These are phyloP conservation scores for Sminthopsis crassicaudata DNA, from an alignment of 2,113 vertebrate genomes.

Conservation along the genomic window DNA sequence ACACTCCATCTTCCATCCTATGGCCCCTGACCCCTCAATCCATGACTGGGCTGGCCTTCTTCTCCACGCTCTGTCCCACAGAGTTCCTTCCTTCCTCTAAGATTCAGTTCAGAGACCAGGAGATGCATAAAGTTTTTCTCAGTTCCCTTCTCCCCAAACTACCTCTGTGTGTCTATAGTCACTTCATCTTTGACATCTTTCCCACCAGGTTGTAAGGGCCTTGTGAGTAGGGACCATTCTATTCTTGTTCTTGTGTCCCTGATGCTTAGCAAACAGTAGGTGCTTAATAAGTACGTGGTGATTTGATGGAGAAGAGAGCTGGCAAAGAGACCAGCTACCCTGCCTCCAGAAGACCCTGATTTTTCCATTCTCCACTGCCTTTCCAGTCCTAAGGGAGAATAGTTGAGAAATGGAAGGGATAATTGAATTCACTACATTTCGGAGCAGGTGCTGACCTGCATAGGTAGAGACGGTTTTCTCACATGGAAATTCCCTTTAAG, in stretches of 20 bases:
- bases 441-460: not conserved
- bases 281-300: not conserved
- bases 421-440: not conserved
- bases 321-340: not conserved
- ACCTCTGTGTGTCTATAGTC: not conserved
- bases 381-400: not conserved
- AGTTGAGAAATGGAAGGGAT: not conserved
- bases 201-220: too few species aligned
- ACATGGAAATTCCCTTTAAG: not conserved
- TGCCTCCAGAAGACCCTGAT: too few species aligned
- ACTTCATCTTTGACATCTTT: too few species aligned
- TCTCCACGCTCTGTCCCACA: not conserved
- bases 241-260: not conserved
- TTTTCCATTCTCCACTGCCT: not conserved
- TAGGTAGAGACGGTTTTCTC: not conserved
- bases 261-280: not conserved
- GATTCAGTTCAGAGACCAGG: not conserved
- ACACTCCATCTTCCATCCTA: not conserved
- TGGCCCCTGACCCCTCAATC: fast-evolving
- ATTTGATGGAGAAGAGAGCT: not conserved
- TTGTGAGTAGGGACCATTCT: not conserved
- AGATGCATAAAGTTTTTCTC: not conserved
- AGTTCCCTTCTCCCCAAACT: too few species aligned
- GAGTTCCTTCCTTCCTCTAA: not conserved
- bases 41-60: too few species aligned